These are phyloP conservation scores for Dasypogon diadema DNA, from an alignment of 2,888 invertebrate genomes.

Conservation along the genomic window DNA sequence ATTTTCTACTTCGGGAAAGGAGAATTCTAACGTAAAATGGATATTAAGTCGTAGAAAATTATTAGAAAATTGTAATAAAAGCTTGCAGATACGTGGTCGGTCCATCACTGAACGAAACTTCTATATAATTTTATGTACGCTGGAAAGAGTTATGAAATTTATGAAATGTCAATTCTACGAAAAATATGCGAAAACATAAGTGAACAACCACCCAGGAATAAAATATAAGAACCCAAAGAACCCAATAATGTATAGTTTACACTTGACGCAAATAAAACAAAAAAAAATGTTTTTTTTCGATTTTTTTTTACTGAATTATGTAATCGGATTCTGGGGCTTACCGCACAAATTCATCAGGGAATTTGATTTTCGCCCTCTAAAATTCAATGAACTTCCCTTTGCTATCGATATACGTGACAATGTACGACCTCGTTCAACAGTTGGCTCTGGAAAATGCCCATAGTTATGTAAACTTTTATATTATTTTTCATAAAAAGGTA, in stretches of 20 bases:
- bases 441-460: constrained; percentile 67
- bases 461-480: constrained; percentile 39
- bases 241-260: constrained; percentile 17
- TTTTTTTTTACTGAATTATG: constrained; percentile 22
- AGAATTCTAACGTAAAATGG: too few species aligned
- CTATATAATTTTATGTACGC: neutral
- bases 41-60: too few species aligned
- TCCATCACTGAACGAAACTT: too few species aligned
- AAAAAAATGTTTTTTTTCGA: constrained; percentile 27
- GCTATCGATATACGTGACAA: constrained; percentile 80
- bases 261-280: constrained; percentile 39
- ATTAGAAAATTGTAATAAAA: too few species aligned
- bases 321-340: constrained; percentile 74
- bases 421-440: constrained; percentile 72
- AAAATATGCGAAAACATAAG: constrained; percentile 27
- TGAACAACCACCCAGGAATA: constrained; percentile 37
- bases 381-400: constrained; percentile 85
- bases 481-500: constrained; percentile 29
- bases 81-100: neutral
- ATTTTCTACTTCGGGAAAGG: too few species aligned
- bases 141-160: constrained; percentile 46
- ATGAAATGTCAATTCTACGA: constrained; percentile 47
- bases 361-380: constrained; percentile 93
- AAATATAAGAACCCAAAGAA: constrained; percentile 27
- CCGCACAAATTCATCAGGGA: constrained; percentile 96